Conservation (phyloP, 2,797 vertebrate genomes). For the Clarias platycephalus region DNA sequence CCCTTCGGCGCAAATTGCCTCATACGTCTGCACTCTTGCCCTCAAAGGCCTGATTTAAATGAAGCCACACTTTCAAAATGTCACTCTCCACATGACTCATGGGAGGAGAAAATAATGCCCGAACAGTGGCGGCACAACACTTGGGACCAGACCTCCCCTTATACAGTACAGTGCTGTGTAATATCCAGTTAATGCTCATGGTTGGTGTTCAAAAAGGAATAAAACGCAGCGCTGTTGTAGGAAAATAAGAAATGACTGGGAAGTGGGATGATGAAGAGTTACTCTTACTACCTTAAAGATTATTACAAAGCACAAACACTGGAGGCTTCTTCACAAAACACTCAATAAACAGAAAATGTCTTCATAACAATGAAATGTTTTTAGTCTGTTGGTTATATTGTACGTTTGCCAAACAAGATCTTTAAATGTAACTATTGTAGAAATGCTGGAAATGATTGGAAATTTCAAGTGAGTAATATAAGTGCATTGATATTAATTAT, state of each 20-base stretch:
- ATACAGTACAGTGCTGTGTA: not conserved
- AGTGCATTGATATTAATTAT: not conserved
- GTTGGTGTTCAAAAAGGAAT: not conserved
- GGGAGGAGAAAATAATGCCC: not conserved
- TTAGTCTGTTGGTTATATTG: not conserved
- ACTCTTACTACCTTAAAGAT: not conserved
- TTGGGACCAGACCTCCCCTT: not conserved
- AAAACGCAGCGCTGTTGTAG: not conserved
- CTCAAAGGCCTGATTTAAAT: slow-evolving; percentile 11
- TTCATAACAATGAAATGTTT: not conserved
- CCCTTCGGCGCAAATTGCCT: not conserved
- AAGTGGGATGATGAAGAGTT: not conserved
- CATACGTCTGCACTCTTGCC: slow-evolving; percentile 3
- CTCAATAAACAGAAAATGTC: not conserved
- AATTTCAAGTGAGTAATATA: too few species aligned
- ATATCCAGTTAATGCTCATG: not conserved
- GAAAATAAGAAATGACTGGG: not conserved
- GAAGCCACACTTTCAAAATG: slow-evolving; percentile 10
- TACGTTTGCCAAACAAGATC: not conserved
- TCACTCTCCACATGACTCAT: not conserved
- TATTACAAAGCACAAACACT: not conserved
- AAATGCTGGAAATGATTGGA: not conserved
- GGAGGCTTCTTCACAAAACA: not conserved
- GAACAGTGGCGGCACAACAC: not conserved
- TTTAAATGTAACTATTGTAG: not conserved